These are phyloP conservation scores for Limnephilus marmoratus DNA, from an alignment of 2,888 invertebrate genomes.

Conservation along the genomic window DNA sequence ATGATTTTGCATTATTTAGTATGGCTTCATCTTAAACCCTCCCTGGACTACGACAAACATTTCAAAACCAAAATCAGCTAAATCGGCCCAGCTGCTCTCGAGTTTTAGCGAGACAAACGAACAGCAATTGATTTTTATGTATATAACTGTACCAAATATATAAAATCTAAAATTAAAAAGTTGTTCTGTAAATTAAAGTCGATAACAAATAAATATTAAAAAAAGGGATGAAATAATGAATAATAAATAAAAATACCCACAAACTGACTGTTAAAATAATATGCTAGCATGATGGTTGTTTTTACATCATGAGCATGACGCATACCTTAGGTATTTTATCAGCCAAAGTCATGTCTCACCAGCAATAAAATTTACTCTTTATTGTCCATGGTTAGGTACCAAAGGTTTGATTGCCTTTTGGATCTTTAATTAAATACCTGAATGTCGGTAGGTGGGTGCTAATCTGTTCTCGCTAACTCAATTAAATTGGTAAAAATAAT, in stretches of 20 bases:
- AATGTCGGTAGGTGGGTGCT: not conserved
- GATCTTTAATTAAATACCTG: not conserved
- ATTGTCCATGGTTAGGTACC: not conserved
- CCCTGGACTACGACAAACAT: too few species aligned
- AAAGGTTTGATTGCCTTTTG: not conserved
- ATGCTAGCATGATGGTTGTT: not conserved
- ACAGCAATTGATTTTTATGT: too few species aligned
- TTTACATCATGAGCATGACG: not conserved
- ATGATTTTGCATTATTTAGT: too few species aligned
- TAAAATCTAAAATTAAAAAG: too few species aligned
- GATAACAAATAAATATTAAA: not conserved
- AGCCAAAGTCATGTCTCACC: not conserved
- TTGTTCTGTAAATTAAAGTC: too few species aligned
- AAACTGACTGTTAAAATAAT: not conserved
- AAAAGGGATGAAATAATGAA: too few species aligned
- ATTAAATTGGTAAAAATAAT: slow-evolving; percentile 9
- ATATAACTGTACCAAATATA: too few species aligned
- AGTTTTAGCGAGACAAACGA: too few species aligned
- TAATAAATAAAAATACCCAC: not conserved
- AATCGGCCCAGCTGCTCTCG: too few species aligned
- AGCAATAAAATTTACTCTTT: not conserved
- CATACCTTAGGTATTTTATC: not conserved
- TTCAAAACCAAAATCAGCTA: too few species aligned
- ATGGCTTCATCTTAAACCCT: too few species aligned
- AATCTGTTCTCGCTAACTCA: slow-evolving; percentile 14